Percentiles rank a stretch among this genome's conserved stretches.
These are phyloP conservation scores for Leptopilina boulardi DNA, from an alignment of 1,140 invertebrate species.

Conservation along the genomic window DNA sequence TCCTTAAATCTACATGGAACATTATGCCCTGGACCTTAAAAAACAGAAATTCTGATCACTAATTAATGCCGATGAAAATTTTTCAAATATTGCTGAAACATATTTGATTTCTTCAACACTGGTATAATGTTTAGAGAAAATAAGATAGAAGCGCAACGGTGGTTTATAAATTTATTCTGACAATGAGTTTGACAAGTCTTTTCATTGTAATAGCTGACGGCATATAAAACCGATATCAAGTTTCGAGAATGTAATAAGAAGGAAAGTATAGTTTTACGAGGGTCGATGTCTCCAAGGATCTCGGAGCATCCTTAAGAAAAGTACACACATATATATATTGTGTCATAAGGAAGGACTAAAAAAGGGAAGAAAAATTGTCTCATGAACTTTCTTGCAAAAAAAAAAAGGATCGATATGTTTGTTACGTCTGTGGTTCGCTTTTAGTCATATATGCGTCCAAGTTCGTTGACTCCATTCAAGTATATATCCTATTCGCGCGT, in stretches of 20 bases:
- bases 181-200: not conserved
- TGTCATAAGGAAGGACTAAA: not conserved
- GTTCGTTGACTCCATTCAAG: not conserved
- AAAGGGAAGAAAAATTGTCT: not conserved
- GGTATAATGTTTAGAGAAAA: too few relatives aligned
- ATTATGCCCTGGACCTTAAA: too few relatives aligned
- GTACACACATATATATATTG: too few relatives aligned
- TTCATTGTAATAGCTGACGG: not conserved
- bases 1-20: too few relatives aligned
- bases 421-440: not conserved
- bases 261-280: not conserved
- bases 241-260: not conserved
- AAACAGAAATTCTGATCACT: too few relatives aligned
- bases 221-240: constrained; percentile 2
- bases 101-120: too few relatives aligned
- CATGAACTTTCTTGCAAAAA: not conserved
- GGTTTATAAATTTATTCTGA: not conserved
- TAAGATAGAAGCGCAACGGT: too few relatives aligned
- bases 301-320: not conserved
- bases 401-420: too few relatives aligned
- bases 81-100: too few relatives aligned
- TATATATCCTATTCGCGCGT: not conserved
- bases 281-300: not conserved
- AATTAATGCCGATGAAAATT: too few relatives aligned
- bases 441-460: not conserved